phyloP scores from a whole-genome alignment of 2,797 vertebrate genomes.

The Macroramphosus scolopax region DNA sequence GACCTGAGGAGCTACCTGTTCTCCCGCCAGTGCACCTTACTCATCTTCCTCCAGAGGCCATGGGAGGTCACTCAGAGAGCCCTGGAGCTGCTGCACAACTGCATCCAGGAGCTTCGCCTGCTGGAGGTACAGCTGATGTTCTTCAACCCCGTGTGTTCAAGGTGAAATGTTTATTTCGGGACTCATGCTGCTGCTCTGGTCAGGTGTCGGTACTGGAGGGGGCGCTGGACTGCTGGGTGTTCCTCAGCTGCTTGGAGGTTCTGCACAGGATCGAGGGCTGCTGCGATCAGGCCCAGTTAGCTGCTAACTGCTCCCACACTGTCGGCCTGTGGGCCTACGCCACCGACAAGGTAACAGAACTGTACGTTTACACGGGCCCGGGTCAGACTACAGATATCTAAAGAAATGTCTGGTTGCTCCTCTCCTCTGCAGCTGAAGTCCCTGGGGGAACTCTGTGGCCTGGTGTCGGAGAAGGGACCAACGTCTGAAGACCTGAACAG shows the following conservation, averaged over 20 bases:
- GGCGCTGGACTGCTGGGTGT: slow-evolving; percentile 97
- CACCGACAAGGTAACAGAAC: slow-evolving; percentile 89
- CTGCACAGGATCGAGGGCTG: slow-evolving; percentile 96
- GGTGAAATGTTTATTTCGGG: background rate
- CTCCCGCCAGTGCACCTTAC: slow-evolving; percentile 94
- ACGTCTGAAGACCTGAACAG: slow-evolving; percentile 93
- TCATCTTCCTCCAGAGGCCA: slow-evolving; percentile 95
- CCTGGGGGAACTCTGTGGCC: slow-evolving; percentile 92
- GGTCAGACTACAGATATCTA: no score
- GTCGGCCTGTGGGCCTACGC: slow-evolving; percentile 97
- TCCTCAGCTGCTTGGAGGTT: slow-evolving; percentile 96
- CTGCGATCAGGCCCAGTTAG: slow-evolving; percentile 89
- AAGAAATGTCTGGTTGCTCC: background rate
- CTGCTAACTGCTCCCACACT: slow-evolving; percentile 91
- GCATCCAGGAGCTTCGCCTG: slow-evolving; percentile 92
- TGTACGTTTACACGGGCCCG: no score
- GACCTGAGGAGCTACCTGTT: slow-evolving; percentile 97
- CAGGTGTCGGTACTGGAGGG: slow-evolving; percentile 92
- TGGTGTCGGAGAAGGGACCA: slow-evolving; percentile 89
- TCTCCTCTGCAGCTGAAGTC: slow-evolving; percentile 81
- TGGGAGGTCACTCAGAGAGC: slow-evolving; percentile 97
- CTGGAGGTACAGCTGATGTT: slow-evolving; percentile 86
- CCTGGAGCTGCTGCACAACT: slow-evolving; percentile 95
- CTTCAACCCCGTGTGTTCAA: no score
- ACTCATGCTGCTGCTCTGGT: background rate